A percentile compares a stretch with the other conserved stretches of the same genome.
Conservation (phyloP, 2,797 vertebrate genomes). For the Melanotaenia maccullochi region DNA sequence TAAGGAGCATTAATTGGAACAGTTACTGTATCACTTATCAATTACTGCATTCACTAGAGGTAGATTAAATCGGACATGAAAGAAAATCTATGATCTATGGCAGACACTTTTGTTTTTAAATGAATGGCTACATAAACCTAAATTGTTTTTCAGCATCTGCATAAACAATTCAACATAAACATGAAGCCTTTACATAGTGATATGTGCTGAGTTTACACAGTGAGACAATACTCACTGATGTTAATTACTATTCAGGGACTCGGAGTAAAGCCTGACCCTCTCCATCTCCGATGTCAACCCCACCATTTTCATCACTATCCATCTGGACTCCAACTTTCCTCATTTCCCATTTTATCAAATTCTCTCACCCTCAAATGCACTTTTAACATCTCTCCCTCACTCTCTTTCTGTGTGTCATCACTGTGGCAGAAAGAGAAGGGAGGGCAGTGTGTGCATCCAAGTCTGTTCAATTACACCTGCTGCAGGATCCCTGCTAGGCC, state of each 20-base stretch:
- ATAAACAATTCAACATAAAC: conserved; percentile 11
- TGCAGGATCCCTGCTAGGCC: conserved; percentile 83
- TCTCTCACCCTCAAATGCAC: conserved; percentile 67
- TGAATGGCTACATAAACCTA: conserved; percentile 19
- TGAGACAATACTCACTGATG: conserved; percentile 62
- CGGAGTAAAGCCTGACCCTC: conserved; percentile 24
- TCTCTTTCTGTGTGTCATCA: conserved; percentile 77
- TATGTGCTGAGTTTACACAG: conserved; percentile 3
- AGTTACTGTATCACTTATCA: conserved; percentile 3
- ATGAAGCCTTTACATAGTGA: neutral
- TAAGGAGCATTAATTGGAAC: neutral
- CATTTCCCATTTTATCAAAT: conserved; percentile 59
- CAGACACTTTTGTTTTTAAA: conserved; percentile 1
- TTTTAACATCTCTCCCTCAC: conserved; percentile 66
- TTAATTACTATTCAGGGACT: conserved; percentile 78
- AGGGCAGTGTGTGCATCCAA: conserved; percentile 75
- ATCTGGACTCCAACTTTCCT: conserved; percentile 60
- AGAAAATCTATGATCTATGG: neutral
- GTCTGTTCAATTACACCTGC: conserved; percentile 88
- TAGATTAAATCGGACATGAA: conserved; percentile 15
- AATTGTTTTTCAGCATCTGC: conserved; percentile 56
- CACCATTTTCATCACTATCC: conserved; percentile 54
- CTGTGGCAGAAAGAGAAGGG: conserved; percentile 66
- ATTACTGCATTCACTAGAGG: conserved; percentile 20
- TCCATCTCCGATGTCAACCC: conserved; percentile 43